A percentile compares a stretch with the other conserved stretches of the same genome.
Conservation (phyloP, 2,113 vertebrate genomes). For the Charina bottae region DNA sequence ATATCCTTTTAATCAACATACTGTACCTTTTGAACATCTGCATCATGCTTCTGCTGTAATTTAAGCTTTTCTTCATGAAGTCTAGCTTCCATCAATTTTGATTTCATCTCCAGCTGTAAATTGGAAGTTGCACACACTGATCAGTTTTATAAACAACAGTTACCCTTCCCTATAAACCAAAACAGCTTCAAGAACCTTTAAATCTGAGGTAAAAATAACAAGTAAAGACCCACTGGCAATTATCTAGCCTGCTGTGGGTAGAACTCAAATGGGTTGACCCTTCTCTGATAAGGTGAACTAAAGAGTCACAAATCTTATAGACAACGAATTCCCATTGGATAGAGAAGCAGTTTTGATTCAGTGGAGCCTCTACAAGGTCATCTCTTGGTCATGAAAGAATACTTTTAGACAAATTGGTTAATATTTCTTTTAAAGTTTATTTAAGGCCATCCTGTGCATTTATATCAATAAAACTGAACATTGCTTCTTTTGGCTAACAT, state of each 20-base stretch:
- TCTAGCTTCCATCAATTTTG: conserved; percentile 86
- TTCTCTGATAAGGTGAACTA: background rate
- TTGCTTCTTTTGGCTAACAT: background rate
- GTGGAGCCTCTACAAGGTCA: background rate
- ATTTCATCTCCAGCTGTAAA: conserved; percentile 84
- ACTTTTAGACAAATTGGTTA: background rate
- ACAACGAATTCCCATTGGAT: background rate
- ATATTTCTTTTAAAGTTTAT: background rate
- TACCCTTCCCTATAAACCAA: background rate
- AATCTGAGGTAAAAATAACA: background rate
- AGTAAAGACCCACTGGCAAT: background rate
- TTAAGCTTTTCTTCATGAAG: conserved; percentile 92
- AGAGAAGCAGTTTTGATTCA: background rate
- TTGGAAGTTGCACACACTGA: conserved; percentile 46
- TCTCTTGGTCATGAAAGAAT: background rate
- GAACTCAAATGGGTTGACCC: background rate
- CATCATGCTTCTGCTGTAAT: conserved; percentile 90
- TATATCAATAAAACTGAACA: background rate
- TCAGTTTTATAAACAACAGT: conserved; percentile 4
- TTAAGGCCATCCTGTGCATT: background rate
- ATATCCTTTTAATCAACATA: background rate
- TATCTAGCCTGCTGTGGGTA: background rate
- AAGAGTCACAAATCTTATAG: background rate
- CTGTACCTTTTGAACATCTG: conserved; percentile 90
- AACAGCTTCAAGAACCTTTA: background rate